A percentile compares a stretch with the other conserved stretches of the same genome.
phyloP scores from a whole-genome alignment of 1,140 invertebrate species.

The Drosophila nikananu region DNA sequence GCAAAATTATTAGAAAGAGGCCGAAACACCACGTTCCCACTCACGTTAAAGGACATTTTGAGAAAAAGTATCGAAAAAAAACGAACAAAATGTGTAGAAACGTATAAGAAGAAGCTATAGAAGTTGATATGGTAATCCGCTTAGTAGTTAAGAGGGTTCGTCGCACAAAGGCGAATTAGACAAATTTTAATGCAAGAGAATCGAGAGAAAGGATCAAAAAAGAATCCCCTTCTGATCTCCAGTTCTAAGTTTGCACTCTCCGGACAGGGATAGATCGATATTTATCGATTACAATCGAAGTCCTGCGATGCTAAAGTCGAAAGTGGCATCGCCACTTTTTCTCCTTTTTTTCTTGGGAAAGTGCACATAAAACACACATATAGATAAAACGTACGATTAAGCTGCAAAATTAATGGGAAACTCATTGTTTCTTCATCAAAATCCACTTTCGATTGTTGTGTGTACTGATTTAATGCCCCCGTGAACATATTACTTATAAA shows the following conservation, averaged over 20 bases:
- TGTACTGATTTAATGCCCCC: slow-evolving; percentile 39
- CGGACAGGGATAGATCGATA: background rate
- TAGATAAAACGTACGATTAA: slow-evolving; percentile 20
- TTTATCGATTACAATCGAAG: background rate
- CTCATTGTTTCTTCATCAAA: slow-evolving; percentile 29
- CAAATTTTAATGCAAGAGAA: slow-evolving; percentile 57
- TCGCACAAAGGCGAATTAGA: slow-evolving; percentile 44
- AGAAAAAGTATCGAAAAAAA: slow-evolving; percentile 11
- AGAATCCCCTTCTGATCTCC: background rate
- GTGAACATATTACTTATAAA: slow-evolving; percentile 46
- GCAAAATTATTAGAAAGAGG: slow-evolving; percentile 61
- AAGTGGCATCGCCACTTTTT: slow-evolving; percentile 10
- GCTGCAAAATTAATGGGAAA: slow-evolving; percentile 33
- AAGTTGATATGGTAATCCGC: slow-evolving; percentile 26
- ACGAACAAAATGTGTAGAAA: slow-evolving; percentile 16
- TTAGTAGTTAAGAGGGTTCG: slow-evolving; percentile 56
- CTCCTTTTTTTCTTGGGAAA: slow-evolving; percentile 16
- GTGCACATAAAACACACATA: slow-evolving; percentile 24
- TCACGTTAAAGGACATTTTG: slow-evolving; percentile 4
- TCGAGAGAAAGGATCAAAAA: background rate
- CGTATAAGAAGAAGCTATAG: slow-evolving; percentile 11
- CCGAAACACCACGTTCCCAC: slow-evolving; percentile 27
- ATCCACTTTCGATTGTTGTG: slow-evolving; percentile 61
- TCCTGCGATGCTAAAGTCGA: slow-evolving; percentile 5
- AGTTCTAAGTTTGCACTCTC: background rate